Evolutionary conservation across 1,140 invertebrate species (phyloP).

Genomic region (Eubasilissa regina): DNA sequence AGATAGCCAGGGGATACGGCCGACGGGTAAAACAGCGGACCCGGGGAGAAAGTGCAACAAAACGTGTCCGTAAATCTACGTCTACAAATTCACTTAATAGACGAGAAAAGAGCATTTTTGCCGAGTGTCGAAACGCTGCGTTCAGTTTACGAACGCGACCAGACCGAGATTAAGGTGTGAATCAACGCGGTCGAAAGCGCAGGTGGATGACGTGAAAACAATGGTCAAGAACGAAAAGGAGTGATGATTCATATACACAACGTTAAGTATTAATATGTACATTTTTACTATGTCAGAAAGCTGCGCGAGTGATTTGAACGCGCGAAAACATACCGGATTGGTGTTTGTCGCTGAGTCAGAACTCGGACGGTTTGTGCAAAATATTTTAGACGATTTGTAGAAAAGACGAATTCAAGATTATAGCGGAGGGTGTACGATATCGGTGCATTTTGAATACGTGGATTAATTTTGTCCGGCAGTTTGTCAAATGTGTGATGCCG

Average conservation of each 20-base stretch:
- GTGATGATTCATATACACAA: background rate
- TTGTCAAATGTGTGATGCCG: no score
- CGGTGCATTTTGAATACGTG: no score
- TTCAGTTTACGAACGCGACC: background rate
- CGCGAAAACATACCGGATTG: constrained; percentile 17
- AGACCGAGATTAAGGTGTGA: constrained; percentile 18
- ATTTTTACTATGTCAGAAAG: background rate
- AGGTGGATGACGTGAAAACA: background rate
- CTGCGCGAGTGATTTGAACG: background rate
- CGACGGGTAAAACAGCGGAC: constrained; percentile 2
- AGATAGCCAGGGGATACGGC: background rate
- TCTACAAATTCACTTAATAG: background rate
- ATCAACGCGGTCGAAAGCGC: background rate
- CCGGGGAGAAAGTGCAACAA: background rate
- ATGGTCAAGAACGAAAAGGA: background rate
- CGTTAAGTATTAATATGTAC: no score
- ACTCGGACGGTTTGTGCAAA: background rate
- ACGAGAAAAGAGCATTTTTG: background rate
- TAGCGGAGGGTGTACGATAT: no score
- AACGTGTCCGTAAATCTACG: background rate
- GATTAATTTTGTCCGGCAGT: no score
- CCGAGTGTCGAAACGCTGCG: background rate
- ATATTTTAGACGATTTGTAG: background rate
- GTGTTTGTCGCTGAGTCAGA: background rate
- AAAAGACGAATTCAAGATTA: background rate